Conservation (phyloP, 2,797 vertebrate genomes). For the Sebastes kiyomatsui region DNA sequence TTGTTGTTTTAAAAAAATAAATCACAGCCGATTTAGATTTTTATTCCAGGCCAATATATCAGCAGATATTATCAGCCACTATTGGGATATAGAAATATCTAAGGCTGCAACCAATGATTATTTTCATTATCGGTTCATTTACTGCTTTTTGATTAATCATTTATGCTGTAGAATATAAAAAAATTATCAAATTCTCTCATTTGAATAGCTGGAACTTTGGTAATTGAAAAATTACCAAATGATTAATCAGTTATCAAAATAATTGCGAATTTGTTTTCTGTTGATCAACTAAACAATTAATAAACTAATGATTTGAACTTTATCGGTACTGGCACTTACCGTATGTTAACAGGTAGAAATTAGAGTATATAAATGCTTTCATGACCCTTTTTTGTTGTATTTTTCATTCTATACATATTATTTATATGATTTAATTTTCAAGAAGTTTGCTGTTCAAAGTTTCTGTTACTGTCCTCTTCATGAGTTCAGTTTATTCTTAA, state of each 20-base stretch:
- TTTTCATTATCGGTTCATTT: not conserved
- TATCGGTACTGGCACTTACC: not conserved
- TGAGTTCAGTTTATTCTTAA: not conserved
- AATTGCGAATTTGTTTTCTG: no score
- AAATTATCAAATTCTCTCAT: not conserved
- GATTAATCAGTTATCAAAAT: no score
- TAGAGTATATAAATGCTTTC: not conserved
- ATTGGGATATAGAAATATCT: not conserved
- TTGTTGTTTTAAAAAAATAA: not conserved
- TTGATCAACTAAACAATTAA: no score
- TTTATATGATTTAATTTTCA: no score
- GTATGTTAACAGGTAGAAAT: not conserved
- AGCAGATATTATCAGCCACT: not conserved
- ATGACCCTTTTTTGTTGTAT: not conserved
- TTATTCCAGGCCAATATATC: not conserved
- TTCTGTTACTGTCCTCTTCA: not conserved
- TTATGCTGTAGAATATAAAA: not conserved
- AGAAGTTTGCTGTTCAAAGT: not conserved
- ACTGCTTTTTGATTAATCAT: not conserved
- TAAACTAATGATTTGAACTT: not conserved
- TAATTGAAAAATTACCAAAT: not conserved
- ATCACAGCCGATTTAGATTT: not conserved
- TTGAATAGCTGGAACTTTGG: not conserved
- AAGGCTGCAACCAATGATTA: not conserved
- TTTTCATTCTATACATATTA: no score